phyloP scores from a whole-genome alignment of 2,888 invertebrate species.

The Mamestra brassicae region DNA sequence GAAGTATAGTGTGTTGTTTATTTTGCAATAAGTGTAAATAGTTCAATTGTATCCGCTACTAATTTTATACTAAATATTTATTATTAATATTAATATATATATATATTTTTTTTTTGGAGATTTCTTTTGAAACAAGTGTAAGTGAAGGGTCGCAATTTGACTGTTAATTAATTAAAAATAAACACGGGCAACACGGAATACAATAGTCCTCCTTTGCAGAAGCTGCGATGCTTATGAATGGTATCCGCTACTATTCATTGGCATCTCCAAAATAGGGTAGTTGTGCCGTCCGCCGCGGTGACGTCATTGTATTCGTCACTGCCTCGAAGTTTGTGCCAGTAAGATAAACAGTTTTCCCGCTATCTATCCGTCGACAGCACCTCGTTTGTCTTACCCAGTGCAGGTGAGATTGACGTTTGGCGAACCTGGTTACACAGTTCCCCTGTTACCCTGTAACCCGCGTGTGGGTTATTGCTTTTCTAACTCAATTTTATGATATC shows the following conservation, averaged over 20 bases:
- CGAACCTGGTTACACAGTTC: conserved; percentile 12
- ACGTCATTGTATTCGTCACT: conserved; percentile 45
- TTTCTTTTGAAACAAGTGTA: background rate
- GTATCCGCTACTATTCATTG: conserved; percentile 26
- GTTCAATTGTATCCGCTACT: background rate
- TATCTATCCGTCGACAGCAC: conserved; percentile 48
- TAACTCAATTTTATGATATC: conserved; percentile 23
- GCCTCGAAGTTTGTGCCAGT: conserved; percentile 25
- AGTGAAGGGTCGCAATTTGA: background rate
- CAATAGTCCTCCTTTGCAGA: background rate
- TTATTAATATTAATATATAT: too few relatives aligned
- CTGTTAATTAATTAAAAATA: background rate
- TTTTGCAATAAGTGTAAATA: background rate
- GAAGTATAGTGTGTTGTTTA: background rate
- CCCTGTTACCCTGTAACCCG: conserved; percentile 9
- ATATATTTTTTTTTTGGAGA: too few relatives aligned
- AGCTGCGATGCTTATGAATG: background rate
- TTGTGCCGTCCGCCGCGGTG: conserved; percentile 4
- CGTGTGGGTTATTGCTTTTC: conserved; percentile 18
- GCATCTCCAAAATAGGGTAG: conserved; percentile 20
- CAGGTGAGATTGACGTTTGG: conserved; percentile 52
- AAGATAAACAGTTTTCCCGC: conserved; percentile 42
- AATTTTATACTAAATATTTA: too few relatives aligned
- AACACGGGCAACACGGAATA: background rate
- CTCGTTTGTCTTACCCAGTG: conserved; percentile 53